phyloP scores from a whole-genome alignment of 2,113 vertebrate genomes.

The Austrofundulus limnaeus region DNA sequence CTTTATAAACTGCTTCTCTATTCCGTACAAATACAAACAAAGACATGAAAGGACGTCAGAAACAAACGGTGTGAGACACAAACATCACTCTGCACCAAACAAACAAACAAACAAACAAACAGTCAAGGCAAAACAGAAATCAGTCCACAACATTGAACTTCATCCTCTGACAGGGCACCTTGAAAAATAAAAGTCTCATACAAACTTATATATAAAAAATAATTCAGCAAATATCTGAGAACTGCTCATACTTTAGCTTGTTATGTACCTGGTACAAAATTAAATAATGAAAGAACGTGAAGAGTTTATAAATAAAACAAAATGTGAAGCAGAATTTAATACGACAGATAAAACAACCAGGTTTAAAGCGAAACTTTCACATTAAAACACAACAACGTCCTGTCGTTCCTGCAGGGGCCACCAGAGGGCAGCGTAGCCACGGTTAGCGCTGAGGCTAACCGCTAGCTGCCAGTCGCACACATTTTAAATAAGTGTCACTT shows the following conservation, averaged over 20 bases:
- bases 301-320: constrained; percentile 60
- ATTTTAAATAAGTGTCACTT: constrained; percentile 4
- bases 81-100: constrained; percentile 25
- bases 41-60: constrained; percentile 36
- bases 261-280: constrained; percentile 72
- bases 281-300: constrained; percentile 56
- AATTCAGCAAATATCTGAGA: constrained; percentile 43
- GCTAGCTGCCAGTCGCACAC: not conserved
- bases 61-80: constrained; percentile 37
- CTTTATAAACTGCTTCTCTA: constrained; percentile 58
- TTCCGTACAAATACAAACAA: constrained; percentile 63
- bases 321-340: constrained; percentile 32
- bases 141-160: constrained; percentile 54
- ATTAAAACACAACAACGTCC: constrained; percentile 27
- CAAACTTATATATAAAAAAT: constrained; percentile 63
- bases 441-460: not conserved
- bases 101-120: too few relatives aligned
- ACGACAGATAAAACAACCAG: constrained; percentile 38
- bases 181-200: constrained; percentile 55
- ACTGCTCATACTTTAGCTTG: constrained; percentile 45
- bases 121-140: constrained; percentile 49
- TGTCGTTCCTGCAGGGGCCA: constrained; percentile 40
- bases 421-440: constrained; percentile 42
- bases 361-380: constrained; percentile 27
- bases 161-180: constrained; percentile 61